Conservation (phyloP, 1,140 invertebrate species). For the Pachyrhynchus sulphureomaculatus region DNA sequence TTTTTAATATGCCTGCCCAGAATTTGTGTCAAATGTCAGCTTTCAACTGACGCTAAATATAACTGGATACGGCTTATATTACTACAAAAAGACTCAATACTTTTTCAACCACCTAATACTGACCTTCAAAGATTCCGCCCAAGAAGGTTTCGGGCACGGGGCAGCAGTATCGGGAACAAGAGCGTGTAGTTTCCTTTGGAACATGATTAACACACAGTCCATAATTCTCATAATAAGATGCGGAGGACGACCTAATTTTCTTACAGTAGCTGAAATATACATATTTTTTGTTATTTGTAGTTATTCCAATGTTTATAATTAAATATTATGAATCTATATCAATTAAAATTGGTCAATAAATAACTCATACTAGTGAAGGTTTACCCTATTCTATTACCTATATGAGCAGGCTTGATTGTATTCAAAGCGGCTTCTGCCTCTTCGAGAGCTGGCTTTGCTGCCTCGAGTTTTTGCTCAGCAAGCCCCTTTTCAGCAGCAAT, state of each 20-base stretch:
- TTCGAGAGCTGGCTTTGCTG: conserved; percentile 86
- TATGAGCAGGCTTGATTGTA: conserved; percentile 95
- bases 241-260: conserved; percentile 91
- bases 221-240: conserved; percentile 98
- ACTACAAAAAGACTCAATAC: too few species aligned
- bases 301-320: too few species aligned
- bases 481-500: conserved; percentile 90
- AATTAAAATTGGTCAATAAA: too few species aligned
- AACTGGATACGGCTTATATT: too few species aligned
- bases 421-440: conserved; percentile 94
- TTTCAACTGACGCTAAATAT: too few species aligned
- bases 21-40: too few species aligned
- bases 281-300: background rate
- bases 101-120: too few species aligned
- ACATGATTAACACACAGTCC: conserved; percentile 93
- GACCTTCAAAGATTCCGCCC: conserved; percentile 93
- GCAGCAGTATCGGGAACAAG: conserved; percentile 78
- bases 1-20: too few species aligned
- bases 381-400: conserved; percentile 55
- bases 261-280: conserved; percentile 73
- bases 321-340: too few species aligned
- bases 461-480: conserved; percentile 88
- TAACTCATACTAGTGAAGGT: too few species aligned
- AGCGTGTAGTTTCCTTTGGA: conserved; percentile 83
- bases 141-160: conserved; percentile 89